These are phyloP conservation scores for Sycobia sp. DNA, from an alignment of 1,140 invertebrate genomes.

Conservation along the genomic window DNA sequence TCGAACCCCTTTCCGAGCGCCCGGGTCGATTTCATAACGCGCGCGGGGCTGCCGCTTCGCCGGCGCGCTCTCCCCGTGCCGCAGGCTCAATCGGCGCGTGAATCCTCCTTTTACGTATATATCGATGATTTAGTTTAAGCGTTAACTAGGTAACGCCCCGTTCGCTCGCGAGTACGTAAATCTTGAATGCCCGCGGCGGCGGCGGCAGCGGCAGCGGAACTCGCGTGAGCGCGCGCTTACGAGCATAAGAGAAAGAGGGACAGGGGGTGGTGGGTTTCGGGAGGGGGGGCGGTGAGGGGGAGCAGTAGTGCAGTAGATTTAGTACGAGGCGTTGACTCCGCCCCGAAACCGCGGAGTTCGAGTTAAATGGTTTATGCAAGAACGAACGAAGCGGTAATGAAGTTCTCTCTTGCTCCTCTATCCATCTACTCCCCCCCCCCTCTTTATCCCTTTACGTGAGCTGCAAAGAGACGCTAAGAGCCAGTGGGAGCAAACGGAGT, in stretches of 20 bases:
- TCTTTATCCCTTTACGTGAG: neutral
- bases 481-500: neutral
- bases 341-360: conserved; percentile 58
- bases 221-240: no score
- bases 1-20: no score
- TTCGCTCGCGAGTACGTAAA: conserved; percentile 31
- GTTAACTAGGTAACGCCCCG: conserved; percentile 34
- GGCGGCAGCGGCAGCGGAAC: conserved; percentile 1
- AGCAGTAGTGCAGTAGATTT: conserved; percentile 43
- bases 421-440: no score
- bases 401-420: conserved; percentile 48
- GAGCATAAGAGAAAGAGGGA: neutral
- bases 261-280: no score
- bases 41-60: no score
- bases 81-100: conserved; percentile 30
- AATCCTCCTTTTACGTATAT: conserved; percentile 18
- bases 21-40: no score
- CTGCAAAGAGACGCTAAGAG: no score
- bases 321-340: conserved; percentile 55
- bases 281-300: no score
- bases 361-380: conserved; percentile 63
- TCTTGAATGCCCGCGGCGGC: conserved; percentile 20
- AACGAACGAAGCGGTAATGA: conserved; percentile 61
- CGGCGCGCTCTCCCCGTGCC: no score
- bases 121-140: conserved; percentile 31